These are phyloP conservation scores for Magallana ariakensis DNA, from an alignment of 1,140 invertebrate genomes.

Conservation along the genomic window DNA sequence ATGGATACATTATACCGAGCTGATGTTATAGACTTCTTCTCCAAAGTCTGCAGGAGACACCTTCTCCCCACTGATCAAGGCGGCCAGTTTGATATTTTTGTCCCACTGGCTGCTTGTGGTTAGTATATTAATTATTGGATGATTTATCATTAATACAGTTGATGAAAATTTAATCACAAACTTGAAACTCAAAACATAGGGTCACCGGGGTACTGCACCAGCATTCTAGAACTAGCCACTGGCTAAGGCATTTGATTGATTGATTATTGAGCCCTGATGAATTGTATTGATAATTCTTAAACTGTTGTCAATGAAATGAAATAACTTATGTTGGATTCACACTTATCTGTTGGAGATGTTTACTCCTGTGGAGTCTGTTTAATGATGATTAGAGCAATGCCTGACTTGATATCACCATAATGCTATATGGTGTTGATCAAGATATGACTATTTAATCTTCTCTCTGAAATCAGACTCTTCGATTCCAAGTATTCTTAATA, in stretches of 20 bases:
- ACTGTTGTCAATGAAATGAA: no score
- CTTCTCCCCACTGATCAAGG: slow-evolving; percentile 67
- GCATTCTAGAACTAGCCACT: no score
- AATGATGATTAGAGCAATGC: slow-evolving; percentile 28
- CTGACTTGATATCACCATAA: slow-evolving; percentile 29
- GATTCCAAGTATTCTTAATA: not conserved
- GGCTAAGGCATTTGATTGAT: no score
- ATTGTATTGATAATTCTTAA: no score
- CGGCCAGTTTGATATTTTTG: slow-evolving; percentile 76
- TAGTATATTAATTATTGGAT: not conserved
- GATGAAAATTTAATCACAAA: no score
- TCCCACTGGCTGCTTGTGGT: slow-evolving; percentile 75
- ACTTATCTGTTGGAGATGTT: not conserved
- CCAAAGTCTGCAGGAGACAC: slow-evolving; percentile 68
- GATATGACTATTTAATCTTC: slow-evolving; percentile 24
- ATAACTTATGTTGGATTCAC: no score
- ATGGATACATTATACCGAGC: slow-evolving; percentile 68
- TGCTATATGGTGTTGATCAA: slow-evolving; percentile 7
- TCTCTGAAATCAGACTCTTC: slow-evolving; percentile 1
- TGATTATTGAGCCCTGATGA: no score
- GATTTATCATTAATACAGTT: no score
- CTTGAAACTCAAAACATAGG: no score
- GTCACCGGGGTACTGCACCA: no score
- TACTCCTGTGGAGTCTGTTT: not conserved
- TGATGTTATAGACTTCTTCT: slow-evolving; percentile 72